Percentiles rank a stretch among this genome's conserved stretches.
phyloP scores from a whole-genome alignment of 2,888 invertebrate species.

The Phania funesta region DNA sequence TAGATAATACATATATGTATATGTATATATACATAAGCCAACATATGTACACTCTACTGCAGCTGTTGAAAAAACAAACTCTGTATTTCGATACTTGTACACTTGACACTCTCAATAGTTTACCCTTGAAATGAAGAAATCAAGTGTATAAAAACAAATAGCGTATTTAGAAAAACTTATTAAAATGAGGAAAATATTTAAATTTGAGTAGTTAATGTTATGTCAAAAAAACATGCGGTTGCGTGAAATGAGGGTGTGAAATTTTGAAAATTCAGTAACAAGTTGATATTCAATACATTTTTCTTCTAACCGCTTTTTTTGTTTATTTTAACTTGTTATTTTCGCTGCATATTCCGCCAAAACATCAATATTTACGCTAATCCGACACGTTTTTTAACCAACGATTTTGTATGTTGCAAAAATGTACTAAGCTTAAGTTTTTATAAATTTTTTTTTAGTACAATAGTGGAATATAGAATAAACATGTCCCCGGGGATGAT shows the following conservation, averaged over 20 bases:
- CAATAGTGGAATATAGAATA: too few species aligned
- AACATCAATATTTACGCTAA: too few species aligned
- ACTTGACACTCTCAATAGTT: slow-evolving; percentile 58
- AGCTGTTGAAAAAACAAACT: slow-evolving; percentile 25
- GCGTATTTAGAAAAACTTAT: neutral
- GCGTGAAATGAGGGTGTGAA: slow-evolving; percentile 65
- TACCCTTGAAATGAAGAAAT: slow-evolving; percentile 66
- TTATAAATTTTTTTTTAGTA: too few species aligned
- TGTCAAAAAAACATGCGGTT: slow-evolving; percentile 53
- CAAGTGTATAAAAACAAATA: slow-evolving; percentile 56
- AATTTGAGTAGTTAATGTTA: slow-evolving; percentile 53
- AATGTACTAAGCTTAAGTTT: too few species aligned
- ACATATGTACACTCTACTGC: slow-evolving; percentile 13
- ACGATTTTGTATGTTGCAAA: too few species aligned
- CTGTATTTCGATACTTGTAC: slow-evolving; percentile 46
- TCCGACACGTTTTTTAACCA: too few species aligned
- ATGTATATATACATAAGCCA: neutral
- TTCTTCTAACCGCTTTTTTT: neutral
- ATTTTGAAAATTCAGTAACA: slow-evolving; percentile 27
- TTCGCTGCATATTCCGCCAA: neutral
- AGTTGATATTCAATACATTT: slow-evolving; percentile 54
- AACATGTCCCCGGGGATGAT: too few species aligned
- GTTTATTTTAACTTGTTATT: neutral
- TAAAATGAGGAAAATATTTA: slow-evolving; percentile 9
- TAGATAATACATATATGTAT: too few species aligned